Evolutionary conservation across 2,888 invertebrate genomes (phyloP), one percentile per base, ranked within the genome.

Genomic region (Parthenolecanium corni): DNA sequence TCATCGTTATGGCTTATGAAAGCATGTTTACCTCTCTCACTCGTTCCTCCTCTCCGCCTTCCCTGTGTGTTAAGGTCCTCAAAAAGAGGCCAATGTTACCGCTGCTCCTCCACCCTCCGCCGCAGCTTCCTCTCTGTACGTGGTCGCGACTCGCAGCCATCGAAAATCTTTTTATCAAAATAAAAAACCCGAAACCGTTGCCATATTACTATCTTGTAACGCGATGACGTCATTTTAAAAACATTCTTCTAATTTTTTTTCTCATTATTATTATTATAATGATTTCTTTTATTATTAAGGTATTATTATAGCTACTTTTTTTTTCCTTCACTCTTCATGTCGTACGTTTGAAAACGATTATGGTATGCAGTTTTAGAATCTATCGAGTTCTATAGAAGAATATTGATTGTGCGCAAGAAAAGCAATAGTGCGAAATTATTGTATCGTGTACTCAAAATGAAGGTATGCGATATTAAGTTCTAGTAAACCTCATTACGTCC

Each of bases 21-120:
- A 52, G 25, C 52, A 25, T 31, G 31, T 21, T 52, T 18, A 31
- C 44, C 52, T 52, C 52, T 25, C 44, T 4, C 44, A 18, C 44
- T 14, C 12, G n/a, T 31, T 52, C 44, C 44, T 44, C 14, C n/a
- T 44, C 3, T 5, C 18, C 14, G 6, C 14, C 16, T 44, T 3
- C 51, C 9, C 14, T 16, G 12, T 25, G 52, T 38, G 25, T 52
- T 36, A 52, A 52, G 52, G 52, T 52, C 52, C 52, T 31, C 25
- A 52, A 52, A 52, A 52, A 38, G 52, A 52, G 52, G 52, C 52
- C 52, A 52, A 52, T 52, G 52, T 52, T 52, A 52, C 52, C n/a
- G 24, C 25, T 16, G 20, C 52, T 52, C 31, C 38, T 12, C 38
- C 21, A 18, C 52, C 36, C 38, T 31, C 24, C 52, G 23, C 23